These are phyloP conservation scores for Sakesphorus luctuosus DNA, from an alignment of 2,113 vertebrate genomes.

Conservation along the genomic window DNA sequence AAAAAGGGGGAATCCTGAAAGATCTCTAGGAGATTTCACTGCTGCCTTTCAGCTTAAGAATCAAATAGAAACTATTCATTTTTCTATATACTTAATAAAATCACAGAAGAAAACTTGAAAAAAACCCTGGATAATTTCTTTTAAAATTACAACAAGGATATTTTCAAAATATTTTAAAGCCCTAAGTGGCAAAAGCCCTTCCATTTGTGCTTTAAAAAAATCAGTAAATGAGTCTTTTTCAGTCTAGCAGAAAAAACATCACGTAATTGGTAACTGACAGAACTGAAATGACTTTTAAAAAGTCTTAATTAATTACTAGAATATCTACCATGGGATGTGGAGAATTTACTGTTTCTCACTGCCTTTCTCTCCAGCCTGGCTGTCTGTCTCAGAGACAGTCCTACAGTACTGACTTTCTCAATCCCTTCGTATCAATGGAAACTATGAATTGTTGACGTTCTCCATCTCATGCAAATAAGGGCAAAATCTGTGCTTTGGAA, in stretches of 20 bases:
- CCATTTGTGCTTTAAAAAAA: not conserved
- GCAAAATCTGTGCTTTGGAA: conserved; percentile 30
- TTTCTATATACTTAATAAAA: not conserved
- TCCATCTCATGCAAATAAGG: not conserved
- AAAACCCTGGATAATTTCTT: not conserved
- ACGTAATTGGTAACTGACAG: not conserved
- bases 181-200: not conserved
- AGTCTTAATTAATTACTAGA: conserved; percentile 13
- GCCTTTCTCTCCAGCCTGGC: not conserved
- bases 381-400: not conserved
- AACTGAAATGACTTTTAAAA: not conserved
- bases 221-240: not conserved
- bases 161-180: not conserved
- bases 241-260: not conserved
- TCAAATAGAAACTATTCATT: not conserved
- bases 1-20: not conserved
- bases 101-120: not conserved
- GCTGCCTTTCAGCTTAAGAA: not conserved
- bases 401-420: not conserved
- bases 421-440: not conserved
- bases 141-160: not conserved
- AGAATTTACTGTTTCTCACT: not conserved
- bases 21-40: not conserved
- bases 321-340: not conserved
- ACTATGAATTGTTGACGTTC: not conserved